Conservation (phyloP, 2,113 vertebrate species). For the Charadrius vociferus region DNA sequence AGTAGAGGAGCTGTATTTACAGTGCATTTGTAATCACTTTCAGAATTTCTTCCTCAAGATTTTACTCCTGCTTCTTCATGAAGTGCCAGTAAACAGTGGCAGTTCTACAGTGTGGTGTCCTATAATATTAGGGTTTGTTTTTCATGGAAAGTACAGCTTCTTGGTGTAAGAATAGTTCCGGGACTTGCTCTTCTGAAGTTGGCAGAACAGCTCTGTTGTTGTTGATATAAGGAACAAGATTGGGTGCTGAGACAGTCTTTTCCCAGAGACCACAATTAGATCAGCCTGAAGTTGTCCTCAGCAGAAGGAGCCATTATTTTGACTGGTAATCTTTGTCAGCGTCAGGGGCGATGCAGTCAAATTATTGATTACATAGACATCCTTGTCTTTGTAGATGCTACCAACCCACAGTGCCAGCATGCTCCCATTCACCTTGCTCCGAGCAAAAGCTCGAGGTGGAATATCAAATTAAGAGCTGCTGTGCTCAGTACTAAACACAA, state of each 20-base stretch:
- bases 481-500: background rate
- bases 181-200: background rate
- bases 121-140: slow-evolving; percentile 3
- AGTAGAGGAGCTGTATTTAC: slow-evolving; percentile 42
- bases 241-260: slow-evolving; percentile 30
- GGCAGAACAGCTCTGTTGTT: slow-evolving; percentile 6
- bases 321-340: background rate
- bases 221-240: background rate
- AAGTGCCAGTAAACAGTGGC: background rate
- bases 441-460: background rate
- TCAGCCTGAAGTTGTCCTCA: slow-evolving; percentile 3
- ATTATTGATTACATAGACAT: background rate
- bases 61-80: background rate
- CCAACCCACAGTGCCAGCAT: background rate
- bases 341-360: background rate
- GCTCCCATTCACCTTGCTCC: background rate
- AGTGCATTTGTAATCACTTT: background rate
- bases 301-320: background rate
- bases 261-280: slow-evolving; percentile 35
- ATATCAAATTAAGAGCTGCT: background rate
- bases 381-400: background rate
- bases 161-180: background rate
- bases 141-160: slow-evolving; percentile 30
- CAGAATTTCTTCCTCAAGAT: background rate
- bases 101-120: background rate